Percentiles rank a stretch among this genome's conserved stretches.
These are phyloP conservation scores for Frankliniella intonsa DNA, from an alignment of 2,888 invertebrate genomes.

Conservation along the genomic window DNA sequence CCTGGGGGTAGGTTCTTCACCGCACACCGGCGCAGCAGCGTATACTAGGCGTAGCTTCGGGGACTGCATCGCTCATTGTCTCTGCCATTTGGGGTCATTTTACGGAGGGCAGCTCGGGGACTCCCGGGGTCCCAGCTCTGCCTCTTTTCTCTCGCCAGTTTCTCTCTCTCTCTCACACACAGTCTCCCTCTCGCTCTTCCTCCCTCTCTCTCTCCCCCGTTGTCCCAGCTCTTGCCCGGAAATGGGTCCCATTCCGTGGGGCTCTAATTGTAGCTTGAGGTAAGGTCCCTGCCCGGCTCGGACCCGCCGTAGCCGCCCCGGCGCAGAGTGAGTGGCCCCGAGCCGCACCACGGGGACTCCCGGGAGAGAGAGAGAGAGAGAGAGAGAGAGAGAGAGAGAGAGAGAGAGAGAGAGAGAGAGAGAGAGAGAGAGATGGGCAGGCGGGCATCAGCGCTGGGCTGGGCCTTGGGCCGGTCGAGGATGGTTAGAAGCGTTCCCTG, in stretches of 20 bases:
- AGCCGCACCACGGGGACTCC: neutral
- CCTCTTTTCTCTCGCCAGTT: neutral
- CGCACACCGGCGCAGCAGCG: too few relatives aligned
- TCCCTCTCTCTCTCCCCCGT: neutral
- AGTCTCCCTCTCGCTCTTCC: neutral
- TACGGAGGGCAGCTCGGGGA: neutral
- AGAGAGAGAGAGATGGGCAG: neutral
- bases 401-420: constrained; percentile 20
- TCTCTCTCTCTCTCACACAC: neutral
- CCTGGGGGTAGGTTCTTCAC: too few relatives aligned
- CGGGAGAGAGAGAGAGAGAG: neutral
- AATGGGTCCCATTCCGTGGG: neutral
- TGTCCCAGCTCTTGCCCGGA: neutral
- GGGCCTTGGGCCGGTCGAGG: neutral
- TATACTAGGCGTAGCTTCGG: too few relatives aligned
- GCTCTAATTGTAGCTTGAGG: neutral
- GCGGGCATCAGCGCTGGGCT: neutral
- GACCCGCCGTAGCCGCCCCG: too few relatives aligned
- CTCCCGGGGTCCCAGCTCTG: too few relatives aligned
- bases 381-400: constrained; percentile 11
- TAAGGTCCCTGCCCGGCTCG: too few relatives aligned
- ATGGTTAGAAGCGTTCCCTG: too few relatives aligned
- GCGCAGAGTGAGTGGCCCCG: too few relatives aligned
- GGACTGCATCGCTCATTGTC: neutral
- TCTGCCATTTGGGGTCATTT: neutral